Conservation (phyloP, 2,888 invertebrate genomes). For the Sepioteuthis lessoniana region DNA sequence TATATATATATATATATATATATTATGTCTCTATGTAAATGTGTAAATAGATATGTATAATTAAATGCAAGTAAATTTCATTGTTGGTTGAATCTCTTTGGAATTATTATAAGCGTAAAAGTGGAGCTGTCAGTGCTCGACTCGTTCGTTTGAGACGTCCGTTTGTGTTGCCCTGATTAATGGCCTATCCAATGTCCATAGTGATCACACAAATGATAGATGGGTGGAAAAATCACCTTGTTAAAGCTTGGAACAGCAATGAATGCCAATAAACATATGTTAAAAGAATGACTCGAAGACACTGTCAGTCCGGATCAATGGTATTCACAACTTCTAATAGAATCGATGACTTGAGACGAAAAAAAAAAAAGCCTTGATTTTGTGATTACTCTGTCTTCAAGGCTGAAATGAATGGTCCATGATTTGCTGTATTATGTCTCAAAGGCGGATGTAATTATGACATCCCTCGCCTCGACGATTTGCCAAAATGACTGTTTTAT, state of each 20-base stretch:
- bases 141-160: not conserved
- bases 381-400: too few species aligned
- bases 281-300: not conserved
- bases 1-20: not conserved
- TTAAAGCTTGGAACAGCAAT: not conserved
- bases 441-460: too few species aligned
- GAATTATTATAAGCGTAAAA: not conserved
- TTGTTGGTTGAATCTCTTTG: not conserved
- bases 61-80: not conserved
- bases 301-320: not conserved
- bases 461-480: too few species aligned
- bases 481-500: too few species aligned
- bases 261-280: constrained; percentile 1
- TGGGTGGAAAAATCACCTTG: not conserved
- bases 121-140: not conserved
- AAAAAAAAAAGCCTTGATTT: not conserved
- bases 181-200: not conserved
- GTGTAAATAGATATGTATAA: not conserved
- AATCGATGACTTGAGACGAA: not conserved
- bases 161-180: not conserved
- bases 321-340: not conserved
- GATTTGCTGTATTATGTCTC: too few species aligned
- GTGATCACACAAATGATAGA: not conserved
- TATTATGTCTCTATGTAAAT: not conserved
- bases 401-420: too few species aligned